Base-by-base conservation (phyloP, 2,888 invertebrate species). In the Theretra japonica region DNA sequence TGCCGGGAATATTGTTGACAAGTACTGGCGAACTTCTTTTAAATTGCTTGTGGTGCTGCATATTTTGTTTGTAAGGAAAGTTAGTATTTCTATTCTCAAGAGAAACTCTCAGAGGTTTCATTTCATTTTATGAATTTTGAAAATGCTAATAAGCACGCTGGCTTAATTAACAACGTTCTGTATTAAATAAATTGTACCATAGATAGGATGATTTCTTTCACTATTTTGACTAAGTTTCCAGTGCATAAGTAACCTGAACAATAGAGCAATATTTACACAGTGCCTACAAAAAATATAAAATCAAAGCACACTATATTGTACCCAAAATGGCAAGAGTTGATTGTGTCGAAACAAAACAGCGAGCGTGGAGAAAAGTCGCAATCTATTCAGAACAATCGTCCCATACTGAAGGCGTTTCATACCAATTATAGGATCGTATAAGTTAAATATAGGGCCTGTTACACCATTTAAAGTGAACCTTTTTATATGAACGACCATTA, bases 381-480 rank as follows among this genome's bases (percentile, higher is more conserved):
- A 65, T 48, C 41, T 23, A 65, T 65, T 23, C 65, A 41, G 62
- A 65, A 65, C 41, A 65, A 65, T 65, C 65, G 48, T 48, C 23
- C 48, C 65, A 30, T 56, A 71, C 56, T 56, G 56, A 33, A 56
- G 65, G 65, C 70, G 74, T 79, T 78, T 78, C 74, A 80, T 80
- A 76, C 83, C 83, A 81, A 83, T 82, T 85, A 85, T 79, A 82
- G 84, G 80, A 80, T 75, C 74, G 77, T 80, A 80, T 78, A 75
- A 75, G 82, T 84, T 87, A 88, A 89, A 90, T 89, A 89, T 89
- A 90, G 82, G 81, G 76, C 75, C 79, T 82, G 85, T 80, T 85
- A 84, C 83, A 80, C 83, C 82, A 82, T 84, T 81, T 82, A 75
- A 74, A 81, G 80, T 79, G 77, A 78, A 75, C 17, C 71, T 68